Base-by-base conservation (phyloP, 2,888 invertebrate species). In the Brachylomia viminalis region DNA sequence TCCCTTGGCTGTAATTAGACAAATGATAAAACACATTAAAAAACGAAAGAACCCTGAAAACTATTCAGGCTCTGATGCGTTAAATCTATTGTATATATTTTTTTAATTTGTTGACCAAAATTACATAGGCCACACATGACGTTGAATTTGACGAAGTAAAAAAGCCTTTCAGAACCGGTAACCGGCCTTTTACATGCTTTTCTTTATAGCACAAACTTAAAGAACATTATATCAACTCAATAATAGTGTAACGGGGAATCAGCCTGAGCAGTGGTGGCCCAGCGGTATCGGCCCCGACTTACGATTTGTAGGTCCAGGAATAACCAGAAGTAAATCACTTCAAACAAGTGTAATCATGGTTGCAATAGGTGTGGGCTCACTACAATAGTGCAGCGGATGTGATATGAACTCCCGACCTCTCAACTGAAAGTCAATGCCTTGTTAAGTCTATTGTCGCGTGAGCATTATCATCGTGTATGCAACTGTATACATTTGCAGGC, bases 371-470 rank as follows among this genome's bases (percentile, higher is more conserved):
- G 58, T 56, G 72, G 49, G 73, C 42, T 59, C n/a, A 27, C 52
- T 0, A 17, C 42, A 68, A 49, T 47, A 80, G 67, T 56, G 69
- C 74, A 71, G 59, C 82, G 82, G 82, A 82, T 82, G 67, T 30
- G 38, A 47, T 65, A 30, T 77, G 85, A 85, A 72, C 85, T 68
- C 59, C 23, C 27, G 85, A 85, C 85, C 84, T 68, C 61, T 85
- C 59, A 66, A 76, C 76, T 81, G 59, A 54, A 64, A 85, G 71
- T 82, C 82, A 85, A 75, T 75, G 82, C 76, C 62, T 81, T 56
- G 54, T 69, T 58, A 45, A 42, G 33, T 64, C 68, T 59, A 61
- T 85, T 72, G 54, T 73, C 30, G 11, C 30, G 58, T 65, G 47
- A 47, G 61, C 42, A 47, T 62, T 47, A 59, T 64, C 58, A 65